Base-by-base conservation (phyloP, 2,888 invertebrate species). In the Chrysolina americana region DNA sequence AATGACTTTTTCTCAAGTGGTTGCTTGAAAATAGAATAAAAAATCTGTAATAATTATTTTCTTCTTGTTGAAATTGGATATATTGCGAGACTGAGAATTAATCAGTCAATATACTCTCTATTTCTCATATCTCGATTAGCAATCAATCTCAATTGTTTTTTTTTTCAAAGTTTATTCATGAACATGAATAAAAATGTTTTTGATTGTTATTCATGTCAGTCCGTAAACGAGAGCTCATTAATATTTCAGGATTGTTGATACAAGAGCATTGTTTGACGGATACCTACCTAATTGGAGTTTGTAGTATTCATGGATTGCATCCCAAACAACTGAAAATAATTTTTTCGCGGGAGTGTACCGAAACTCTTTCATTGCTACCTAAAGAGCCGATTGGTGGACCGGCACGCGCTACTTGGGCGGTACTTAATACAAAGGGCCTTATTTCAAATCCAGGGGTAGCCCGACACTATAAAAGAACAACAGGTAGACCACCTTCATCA, bases 361-460 rank as follows among this genome's bases (percentile, higher is more conserved):
- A 48, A 77, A 72, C 74, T 70, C 76, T 74, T 70, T 73, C 50
- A 62, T 21, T 36, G 65, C 64, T 56, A 65, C 70, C 72, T 71
- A 72, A 69, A 68, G 62, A 63, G 70, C 76, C 73, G 56, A 86
- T 86, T 86, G 86, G 86, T 79, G 74, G 83, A 73, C 65, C 76
- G 86, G 86, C 87, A 86, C 87, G 87, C 85, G 85, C 86, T 82
- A 77, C 74, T 69, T 68, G 79, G 81, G 80, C 81, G 80, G 80
- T 75, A 77, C 81, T 66, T 72, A 65, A 70, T 74, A 75, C 78
- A 77, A 81, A 79, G 82, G 80, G 76, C 80, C 79, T 78, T 74
- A 70, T 74, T 73, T 76, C 74, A 75, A 75, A 48, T 28, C 80
- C 78, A 76, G 80, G 80, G 80, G 81, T 81, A 77, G 79, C 82